Percentiles rank a stretch among this genome's conserved stretches.
Evolutionary conservation across 2,797 vertebrate species (phyloP).

Genomic region (Pipistrellus pygmaeus): DNA sequence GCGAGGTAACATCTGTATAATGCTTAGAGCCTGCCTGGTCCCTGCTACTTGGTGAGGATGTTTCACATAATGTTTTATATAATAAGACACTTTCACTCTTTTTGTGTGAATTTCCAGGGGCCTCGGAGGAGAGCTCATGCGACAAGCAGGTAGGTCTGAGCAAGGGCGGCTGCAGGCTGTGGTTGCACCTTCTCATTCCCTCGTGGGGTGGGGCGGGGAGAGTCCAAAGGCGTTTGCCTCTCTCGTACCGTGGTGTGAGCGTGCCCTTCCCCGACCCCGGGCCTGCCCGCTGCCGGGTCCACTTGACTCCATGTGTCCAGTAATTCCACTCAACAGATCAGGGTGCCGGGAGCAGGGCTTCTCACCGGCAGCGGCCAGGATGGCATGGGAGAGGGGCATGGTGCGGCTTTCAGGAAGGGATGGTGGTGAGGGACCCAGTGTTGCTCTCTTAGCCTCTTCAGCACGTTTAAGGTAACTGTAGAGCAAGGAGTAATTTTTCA

Average conservation of each 20-base stretch:
- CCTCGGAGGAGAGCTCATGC: constrained; percentile 96
- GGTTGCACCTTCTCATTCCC: background rate
- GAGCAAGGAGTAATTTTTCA: background rate
- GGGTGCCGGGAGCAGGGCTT: no score
- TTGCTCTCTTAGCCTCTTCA: background rate
- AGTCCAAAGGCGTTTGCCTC: accelerated
- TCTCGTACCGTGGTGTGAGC: accelerated
- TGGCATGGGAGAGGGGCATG: background rate
- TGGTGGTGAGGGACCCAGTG: accelerated
- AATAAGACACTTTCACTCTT: background rate
- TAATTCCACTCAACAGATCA: no score
- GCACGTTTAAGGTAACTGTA: accelerated
- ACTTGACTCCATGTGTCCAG: no score
- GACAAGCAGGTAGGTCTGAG: constrained; percentile 92
- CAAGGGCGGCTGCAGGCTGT: background rate
- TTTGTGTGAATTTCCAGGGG: constrained; percentile 88
- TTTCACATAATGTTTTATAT: background rate
- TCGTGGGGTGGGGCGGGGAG: background rate
- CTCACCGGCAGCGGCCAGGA: background rate
- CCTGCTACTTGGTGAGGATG: background rate
- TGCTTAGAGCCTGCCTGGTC: background rate
- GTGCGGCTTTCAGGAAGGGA: background rate
- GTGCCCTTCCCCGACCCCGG: accelerated
- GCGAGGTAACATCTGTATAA: accelerated
- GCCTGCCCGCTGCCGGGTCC: background rate